Evolutionary conservation across 2,888 invertebrate genomes (phyloP).

Genomic region (Caenorhabditis macrosperma): DNA sequence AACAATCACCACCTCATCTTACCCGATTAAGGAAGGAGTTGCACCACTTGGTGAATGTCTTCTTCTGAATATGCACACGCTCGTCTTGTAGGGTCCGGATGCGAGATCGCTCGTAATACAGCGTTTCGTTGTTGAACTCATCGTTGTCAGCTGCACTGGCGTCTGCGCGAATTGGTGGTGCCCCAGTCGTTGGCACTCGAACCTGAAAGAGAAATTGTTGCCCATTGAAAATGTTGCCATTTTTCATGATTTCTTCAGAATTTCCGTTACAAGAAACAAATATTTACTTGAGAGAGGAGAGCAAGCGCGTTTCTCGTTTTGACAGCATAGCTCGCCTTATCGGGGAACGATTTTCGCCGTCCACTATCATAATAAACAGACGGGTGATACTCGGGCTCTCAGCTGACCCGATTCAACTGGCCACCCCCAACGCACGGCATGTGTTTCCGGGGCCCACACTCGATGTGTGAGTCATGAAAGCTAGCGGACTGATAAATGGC

Average conservation of each 20-base stretch:
- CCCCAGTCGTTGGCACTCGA: slow-evolving; percentile 60
- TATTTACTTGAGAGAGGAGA: slow-evolving; percentile 16
- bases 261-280: slow-evolving; percentile 36
- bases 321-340: slow-evolving; percentile 48
- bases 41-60: slow-evolving; percentile 99
- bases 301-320: slow-evolving; percentile 34
- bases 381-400: not conserved
- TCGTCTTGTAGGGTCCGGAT: slow-evolving; percentile 86
- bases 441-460: not conserved
- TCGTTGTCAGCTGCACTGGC: slow-evolving; percentile 58
- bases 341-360: slow-evolving; percentile 15
- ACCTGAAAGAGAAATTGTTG: slow-evolving; percentile 49
- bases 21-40: slow-evolving; percentile 96
- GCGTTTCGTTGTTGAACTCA: slow-evolving; percentile 76
- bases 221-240: not conserved
- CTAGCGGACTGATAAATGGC: not conserved
- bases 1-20: slow-evolving; percentile 53
- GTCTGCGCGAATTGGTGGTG: slow-evolving; percentile 61
- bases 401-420: slow-evolving; percentile 30
- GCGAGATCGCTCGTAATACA: slow-evolving; percentile 76
- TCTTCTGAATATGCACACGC: slow-evolving; percentile 97
- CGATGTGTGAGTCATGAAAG: slow-evolving; percentile 5
- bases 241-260: slow-evolving; percentile 4
- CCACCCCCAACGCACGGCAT: not conserved
- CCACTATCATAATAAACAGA: slow-evolving; percentile 43